Percentiles rank a stretch among this genome's conserved stretches.
These are phyloP conservation scores for Cisticola juncidis DNA, from an alignment of 2,113 vertebrate genomes.

Conservation along the genomic window DNA sequence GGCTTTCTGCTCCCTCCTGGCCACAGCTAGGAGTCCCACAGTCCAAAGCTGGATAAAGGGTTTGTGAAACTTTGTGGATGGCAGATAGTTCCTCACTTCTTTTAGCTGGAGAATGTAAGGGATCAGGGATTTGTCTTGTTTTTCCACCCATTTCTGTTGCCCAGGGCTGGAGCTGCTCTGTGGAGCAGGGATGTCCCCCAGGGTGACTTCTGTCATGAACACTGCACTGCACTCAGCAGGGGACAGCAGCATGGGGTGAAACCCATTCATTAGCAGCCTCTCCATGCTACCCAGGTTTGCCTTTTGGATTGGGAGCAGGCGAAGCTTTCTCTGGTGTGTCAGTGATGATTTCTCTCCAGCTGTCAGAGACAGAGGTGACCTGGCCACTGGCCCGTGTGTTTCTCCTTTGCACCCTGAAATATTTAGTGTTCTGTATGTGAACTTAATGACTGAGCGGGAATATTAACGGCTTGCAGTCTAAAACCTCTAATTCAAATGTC, in stretches of 20 bases:
- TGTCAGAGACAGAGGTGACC: not conserved
- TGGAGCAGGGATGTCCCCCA: not conserved
- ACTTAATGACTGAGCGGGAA: not conserved
- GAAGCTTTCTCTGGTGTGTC: not conserved
- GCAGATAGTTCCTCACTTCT: not conserved
- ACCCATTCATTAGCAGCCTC: not conserved
- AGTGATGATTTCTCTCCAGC: not conserved
- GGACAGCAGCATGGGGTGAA: not conserved
- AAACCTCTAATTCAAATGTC: slow-evolving; percentile 3
- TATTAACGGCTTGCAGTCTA: not conserved
- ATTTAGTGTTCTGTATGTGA: not conserved
- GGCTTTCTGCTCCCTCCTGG: not conserved
- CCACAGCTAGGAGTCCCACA: accelerated
- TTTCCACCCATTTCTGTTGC: not conserved
- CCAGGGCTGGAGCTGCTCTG: not conserved
- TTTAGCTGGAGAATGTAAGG: not conserved
- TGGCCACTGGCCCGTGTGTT: accelerated
- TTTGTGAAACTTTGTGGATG: not conserved
- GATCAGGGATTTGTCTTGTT: not conserved
- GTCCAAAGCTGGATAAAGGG: not conserved
- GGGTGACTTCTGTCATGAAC: not conserved
- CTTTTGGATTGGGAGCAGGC: not conserved
- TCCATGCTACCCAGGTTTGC: not conserved
- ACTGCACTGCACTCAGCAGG: not conserved
- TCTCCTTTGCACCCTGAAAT: not conserved